Conservation (phyloP, 2,797 vertebrate genomes). For the Tiaroga cobitis region DNA sequence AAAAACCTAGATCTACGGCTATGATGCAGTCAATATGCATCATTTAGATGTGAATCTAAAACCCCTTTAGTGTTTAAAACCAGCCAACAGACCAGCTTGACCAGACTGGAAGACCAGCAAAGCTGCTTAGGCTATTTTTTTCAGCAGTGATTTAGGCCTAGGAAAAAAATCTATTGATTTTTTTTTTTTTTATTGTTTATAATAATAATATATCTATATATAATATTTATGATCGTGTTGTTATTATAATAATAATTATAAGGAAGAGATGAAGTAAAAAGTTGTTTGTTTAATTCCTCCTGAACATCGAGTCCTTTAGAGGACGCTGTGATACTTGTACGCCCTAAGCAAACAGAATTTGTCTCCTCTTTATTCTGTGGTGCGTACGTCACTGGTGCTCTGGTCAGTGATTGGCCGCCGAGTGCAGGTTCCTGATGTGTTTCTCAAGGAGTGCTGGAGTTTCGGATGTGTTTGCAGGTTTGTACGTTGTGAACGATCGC, state of each 20-base stretch:
- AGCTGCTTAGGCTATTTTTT: neutral
- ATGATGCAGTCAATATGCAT: neutral
- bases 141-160: too few species aligned
- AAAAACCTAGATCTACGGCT: neutral
- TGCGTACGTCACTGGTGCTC: constrained; percentile 22
- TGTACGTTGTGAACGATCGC: neutral
- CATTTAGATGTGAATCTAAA: neutral
- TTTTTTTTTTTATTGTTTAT: neutral
- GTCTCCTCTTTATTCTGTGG: constrained; percentile 13
- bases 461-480: constrained; percentile 56
- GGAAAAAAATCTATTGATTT: neutral
- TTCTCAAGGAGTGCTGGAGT: constrained; percentile 49
- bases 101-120: neutral
- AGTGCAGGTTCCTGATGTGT: constrained; percentile 63
- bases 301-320: neutral
- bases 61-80: neutral
- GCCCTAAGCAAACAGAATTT: neutral
- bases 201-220: too few species aligned
- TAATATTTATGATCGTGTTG: neutral
- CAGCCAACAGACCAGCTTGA: neutral
- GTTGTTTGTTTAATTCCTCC: neutral
- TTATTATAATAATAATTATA: neutral
- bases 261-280: neutral
- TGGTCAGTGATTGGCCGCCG: constrained; percentile 67
- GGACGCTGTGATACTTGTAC: constrained; percentile 10